These are phyloP conservation scores for Toxonevra muliebris DNA, from an alignment of 2,888 invertebrate genomes.

Conservation along the genomic window DNA sequence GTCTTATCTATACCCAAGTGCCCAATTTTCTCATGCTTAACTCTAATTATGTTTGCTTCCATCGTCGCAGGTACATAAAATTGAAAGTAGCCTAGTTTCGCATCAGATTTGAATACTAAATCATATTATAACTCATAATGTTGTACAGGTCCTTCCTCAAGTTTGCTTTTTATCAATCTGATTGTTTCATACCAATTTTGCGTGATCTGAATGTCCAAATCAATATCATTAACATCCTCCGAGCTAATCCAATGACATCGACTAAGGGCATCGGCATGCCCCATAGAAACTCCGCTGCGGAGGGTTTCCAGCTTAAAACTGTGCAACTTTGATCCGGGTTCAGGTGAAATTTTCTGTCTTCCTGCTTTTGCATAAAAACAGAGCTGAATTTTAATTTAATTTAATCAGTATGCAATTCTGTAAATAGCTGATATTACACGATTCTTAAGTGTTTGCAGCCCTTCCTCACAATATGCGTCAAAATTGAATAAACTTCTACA, in stretches of 20 bases:
- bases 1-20: too few species aligned
- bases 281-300: background rate
- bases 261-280: background rate
- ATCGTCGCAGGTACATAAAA: background rate
- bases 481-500: background rate
- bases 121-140: background rate
- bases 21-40: too few species aligned
- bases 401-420: conserved; percentile 28
- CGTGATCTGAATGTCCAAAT: background rate
- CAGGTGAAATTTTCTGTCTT: conserved; percentile 29
- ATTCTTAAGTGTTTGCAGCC: conserved; percentile 9
- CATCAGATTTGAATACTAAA: background rate
- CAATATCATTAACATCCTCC: background rate
- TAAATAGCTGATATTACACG: conserved; percentile 18
- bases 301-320: conserved; percentile 55
- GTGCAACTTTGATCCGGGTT: conserved; percentile 41
- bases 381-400: conserved; percentile 26
- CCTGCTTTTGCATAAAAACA: too few species aligned
- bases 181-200: too few species aligned
- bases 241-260: background rate
- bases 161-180: too few species aligned
- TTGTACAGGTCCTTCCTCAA: background rate
- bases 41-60: background rate
- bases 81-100: background rate
- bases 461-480: conserved; percentile 8